Percentiles rank a stretch among this genome's conserved stretches.
phyloP scores from a whole-genome alignment of 2,797 vertebrate species.

The Yasuhikotakia modesta region DNA sequence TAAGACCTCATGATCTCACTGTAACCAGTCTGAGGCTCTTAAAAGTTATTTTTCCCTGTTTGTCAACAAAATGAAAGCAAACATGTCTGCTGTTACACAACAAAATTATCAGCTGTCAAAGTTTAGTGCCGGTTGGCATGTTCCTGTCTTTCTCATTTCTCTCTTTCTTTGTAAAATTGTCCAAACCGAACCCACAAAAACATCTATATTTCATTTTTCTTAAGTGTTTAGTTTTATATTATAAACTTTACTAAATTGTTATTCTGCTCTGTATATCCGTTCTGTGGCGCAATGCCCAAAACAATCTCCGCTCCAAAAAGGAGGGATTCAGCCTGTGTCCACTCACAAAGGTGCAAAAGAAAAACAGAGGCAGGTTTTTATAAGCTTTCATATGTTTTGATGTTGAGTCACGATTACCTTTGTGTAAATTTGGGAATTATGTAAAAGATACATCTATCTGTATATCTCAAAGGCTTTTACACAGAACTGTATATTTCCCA shows the following conservation, averaged over 20 bases:
- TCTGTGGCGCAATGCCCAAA: slow-evolving; percentile 22
- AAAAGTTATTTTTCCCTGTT: slow-evolving; percentile 13
- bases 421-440: not conserved
- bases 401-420: not conserved
- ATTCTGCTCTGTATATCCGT: slow-evolving; percentile 16
- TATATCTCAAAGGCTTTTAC: not conserved
- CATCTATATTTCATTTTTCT: slow-evolving; percentile 22
- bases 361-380: slow-evolving; percentile 4
- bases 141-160: not conserved
- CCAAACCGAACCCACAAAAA: slow-evolving; percentile 23
- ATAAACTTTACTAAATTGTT: slow-evolving; percentile 33
- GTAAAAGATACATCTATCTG: slow-evolving; percentile 6
- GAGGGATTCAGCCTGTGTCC: not conserved
- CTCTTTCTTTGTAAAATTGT: slow-evolving; percentile 10
- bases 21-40: not conserved
- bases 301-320: slow-evolving; percentile 14
- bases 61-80: slow-evolving; percentile 40
- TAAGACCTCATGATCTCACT: slow-evolving; percentile 29
- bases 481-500: too few relatives aligned
- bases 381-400: not conserved
- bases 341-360: not conserved
- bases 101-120: slow-evolving; percentile 9
- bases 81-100: slow-evolving; percentile 40
- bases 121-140: slow-evolving; percentile 21
- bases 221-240: not conserved